Evolutionary conservation across 2,797 vertebrate species (phyloP), one percentile per base, ranked within the genome.

Genomic region (Tenualosa ilisha): DNA sequence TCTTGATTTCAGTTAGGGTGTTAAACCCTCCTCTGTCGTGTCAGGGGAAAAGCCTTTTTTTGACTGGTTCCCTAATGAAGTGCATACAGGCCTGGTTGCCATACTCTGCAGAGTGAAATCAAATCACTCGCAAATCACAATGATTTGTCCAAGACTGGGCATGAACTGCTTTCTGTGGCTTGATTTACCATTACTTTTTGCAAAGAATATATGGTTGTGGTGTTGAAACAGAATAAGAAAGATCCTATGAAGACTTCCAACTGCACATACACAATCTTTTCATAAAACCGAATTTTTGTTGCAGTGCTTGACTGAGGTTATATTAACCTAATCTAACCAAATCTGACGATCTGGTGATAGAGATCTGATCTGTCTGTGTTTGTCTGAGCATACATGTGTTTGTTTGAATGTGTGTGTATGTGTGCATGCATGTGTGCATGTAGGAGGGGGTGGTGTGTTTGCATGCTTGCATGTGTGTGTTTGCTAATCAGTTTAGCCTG

Each of bases 401-500:
- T 75, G 68, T 43, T 31, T 40, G 49, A 6, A 3, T n/a, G 46
- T 26, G 17, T n/a, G 81, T 12, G 17, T 26, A 24, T 54, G 81
- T 26, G 31, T 26, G 53, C 13, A 6, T 51, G 49, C 24, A 22
- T 26, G 37, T 15, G 26, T 79, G 15, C 46, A 6, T 79, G 0
- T 22, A 9, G 31, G 26, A 2, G 22, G 0, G 0, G 0, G 37
- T 43, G 13, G 46, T 7, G 37, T 54, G 31, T 81, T 46, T 86
- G 59, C 46, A 37, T 31, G 2, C 6, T 8, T 15, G 51, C 37
- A 3, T 86, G 54, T 86, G 26, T 81, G 68, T 31, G 72, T 85
- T 54, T 85, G 75, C 79, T 56, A 24, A 43, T 61, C 4, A 51
- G 65, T 90, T 0, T 0, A 81, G 83, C 72, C 72, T 3, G 72